Base-by-base conservation (phyloP, 2,888 invertebrate genomes). In the Petrolisthes manimaculis region DNA sequence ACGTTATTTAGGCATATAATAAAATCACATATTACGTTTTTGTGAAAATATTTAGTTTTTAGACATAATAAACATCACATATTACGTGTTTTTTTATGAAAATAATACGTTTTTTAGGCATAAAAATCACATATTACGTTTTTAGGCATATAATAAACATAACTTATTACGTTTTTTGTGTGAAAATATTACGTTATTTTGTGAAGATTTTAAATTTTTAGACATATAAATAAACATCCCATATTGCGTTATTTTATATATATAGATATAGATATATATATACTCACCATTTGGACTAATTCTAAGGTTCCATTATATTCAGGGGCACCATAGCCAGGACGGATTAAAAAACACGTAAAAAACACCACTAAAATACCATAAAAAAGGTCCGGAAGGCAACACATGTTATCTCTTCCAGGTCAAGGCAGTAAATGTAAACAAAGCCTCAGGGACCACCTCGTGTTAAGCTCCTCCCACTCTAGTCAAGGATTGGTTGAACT, bases 221-320 rank as follows among this genome's bases (percentile, higher is more conserved):
- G 37, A 2, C 1, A 4, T 14, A 24, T 14, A 24, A 21, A 5
- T 21, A 9, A 5, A 3, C 18, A 9, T 9, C 14, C 6, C 21
- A 21, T 9, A 5, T 61, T 37, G 18, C n/a, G 3, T 6, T 14
- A 53, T 14, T n/a, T 37, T 8, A n/a, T n/a, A n/a, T n/a, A n/a
- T n/a, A n/a, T n/a, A n/a, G n/a, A n/a, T n/a, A n/a, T 9, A 54
- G 3, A 9, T 12, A 12, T 8, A n/a, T 4, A 5, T 21, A 5
- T 12, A 77, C 84, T 77, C 18, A 84, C 84, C 56, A 84, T 55
- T 0, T 77, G 84, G 18, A 84, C 84, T 5, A 84, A 18, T n/a
- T 84, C 77, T 24, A 84, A 56, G 5, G 84, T 84, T 3, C 24
- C 56, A 21, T 75, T 54, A 14, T 75, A 9, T 56, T 75, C 37